phyloP scores from a whole-genome alignment of 2,888 invertebrate species.

The Meloe dianella region DNA sequence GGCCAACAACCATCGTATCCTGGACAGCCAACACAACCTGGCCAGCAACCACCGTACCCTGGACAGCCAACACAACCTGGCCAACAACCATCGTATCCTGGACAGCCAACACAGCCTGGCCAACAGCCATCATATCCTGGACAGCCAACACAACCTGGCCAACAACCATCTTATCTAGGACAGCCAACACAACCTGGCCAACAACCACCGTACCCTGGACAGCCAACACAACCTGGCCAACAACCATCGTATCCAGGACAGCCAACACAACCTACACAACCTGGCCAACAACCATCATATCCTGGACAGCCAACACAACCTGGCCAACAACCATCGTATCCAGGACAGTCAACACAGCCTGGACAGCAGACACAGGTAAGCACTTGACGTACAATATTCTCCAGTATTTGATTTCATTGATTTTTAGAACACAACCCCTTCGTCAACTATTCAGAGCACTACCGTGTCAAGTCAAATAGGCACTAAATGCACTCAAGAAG shows the following conservation, averaged over 20 bases:
- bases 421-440: slow-evolving; percentile 22
- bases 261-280: slow-evolving; percentile 29
- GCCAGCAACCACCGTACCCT: slow-evolving; percentile 22
- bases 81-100: slow-evolving; percentile 12
- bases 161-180: slow-evolving; percentile 20
- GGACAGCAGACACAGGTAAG: no score
- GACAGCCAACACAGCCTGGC: slow-evolving; percentile 27
- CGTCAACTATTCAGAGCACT: slow-evolving; percentile 25
- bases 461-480: slow-evolving; percentile 27
- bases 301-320: slow-evolving; percentile 26
- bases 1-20: slow-evolving; percentile 18
- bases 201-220: slow-evolving; percentile 25
- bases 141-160: not conserved
- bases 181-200: slow-evolving; percentile 15
- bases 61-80: slow-evolving; percentile 27
- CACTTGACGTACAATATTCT: no score
- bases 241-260: slow-evolving; percentile 21
- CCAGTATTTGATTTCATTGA: no score
- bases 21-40: slow-evolving; percentile 18
- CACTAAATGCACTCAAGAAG: slow-evolving; percentile 45
- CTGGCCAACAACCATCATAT: slow-evolving; percentile 30
- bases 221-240: slow-evolving; percentile 21
- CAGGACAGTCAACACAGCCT: slow-evolving; percentile 15
- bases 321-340: slow-evolving; percentile 23
- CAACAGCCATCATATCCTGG: slow-evolving; percentile 14